A percentile compares a stretch with the other conserved stretches of the same genome.
Conservation (phyloP, 2,113 vertebrate genomes). For the Gymnorhina tibicen region DNA sequence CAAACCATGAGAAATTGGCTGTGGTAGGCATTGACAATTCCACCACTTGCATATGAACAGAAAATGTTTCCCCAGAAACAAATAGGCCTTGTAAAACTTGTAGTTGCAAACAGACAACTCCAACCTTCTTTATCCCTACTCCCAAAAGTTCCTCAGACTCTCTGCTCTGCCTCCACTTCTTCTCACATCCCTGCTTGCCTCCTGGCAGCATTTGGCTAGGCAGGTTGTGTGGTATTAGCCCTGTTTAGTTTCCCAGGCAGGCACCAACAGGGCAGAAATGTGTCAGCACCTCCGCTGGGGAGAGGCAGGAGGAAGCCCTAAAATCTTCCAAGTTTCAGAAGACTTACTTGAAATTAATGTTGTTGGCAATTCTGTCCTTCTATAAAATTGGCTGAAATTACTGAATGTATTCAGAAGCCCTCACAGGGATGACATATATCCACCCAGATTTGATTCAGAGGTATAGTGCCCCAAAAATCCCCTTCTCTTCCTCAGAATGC, state of each 20-base stretch:
- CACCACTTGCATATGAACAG: neutral
- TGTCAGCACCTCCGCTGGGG: neutral
- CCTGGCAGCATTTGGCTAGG: neutral
- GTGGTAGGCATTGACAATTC: neutral
- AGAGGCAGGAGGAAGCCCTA: neutral
- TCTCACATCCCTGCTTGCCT: neutral
- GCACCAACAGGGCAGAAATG: neutral
- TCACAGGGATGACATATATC: neutral
- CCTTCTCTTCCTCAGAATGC: neutral
- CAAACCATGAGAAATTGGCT: neutral
- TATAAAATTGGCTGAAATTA: neutral
- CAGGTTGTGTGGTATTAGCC: fast-evolving
- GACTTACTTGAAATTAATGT: neutral
- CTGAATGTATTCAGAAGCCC: neutral
- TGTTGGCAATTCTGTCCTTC: neutral
- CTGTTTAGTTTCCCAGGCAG: neutral
- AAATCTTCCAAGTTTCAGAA: neutral
- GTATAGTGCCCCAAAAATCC: neutral
- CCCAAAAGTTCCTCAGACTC: neutral
- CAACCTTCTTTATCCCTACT: neutral
- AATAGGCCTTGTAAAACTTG: neutral
- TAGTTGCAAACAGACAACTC: neutral
- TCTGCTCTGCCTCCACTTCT: neutral
- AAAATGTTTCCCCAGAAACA: neutral
- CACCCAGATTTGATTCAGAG: neutral